Conservation (phyloP, 2,113 vertebrate genomes). For the Mellivora capensis region DNA sequence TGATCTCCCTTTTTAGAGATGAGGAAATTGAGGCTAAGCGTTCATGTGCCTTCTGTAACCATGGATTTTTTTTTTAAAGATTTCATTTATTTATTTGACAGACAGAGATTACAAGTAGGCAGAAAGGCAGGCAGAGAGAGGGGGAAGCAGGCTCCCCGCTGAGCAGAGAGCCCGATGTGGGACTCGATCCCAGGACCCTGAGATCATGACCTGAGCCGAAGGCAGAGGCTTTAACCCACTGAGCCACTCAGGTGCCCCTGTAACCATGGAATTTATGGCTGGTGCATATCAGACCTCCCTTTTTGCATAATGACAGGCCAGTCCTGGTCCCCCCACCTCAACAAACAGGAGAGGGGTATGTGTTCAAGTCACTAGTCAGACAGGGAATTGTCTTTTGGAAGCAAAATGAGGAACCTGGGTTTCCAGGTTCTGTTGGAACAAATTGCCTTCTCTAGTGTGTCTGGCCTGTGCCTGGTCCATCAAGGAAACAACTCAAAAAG, state of each 20-base stretch:
- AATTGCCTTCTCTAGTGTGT: not conserved
- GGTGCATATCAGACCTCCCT: not conserved
- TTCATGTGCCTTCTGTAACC: conserved; percentile 14
- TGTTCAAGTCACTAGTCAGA: not conserved
- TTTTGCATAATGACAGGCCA: not conserved
- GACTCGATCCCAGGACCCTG: too few relatives aligned
- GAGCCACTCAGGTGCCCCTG: too few relatives aligned
- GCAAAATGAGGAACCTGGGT: not conserved
- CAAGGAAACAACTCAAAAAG: not conserved
- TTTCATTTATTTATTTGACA: too few relatives aligned
- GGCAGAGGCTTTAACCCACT: too few relatives aligned
- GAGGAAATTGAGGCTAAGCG: not conserved
- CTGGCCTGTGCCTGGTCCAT: not conserved
- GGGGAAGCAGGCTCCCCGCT: too few relatives aligned
- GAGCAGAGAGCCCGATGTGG: too few relatives aligned
- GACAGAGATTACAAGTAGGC: too few relatives aligned
- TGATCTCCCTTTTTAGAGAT: not conserved
- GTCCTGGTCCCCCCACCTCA: not conserved
- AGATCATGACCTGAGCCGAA: too few relatives aligned
- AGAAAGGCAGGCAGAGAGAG: too few relatives aligned
- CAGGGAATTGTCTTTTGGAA: not conserved
- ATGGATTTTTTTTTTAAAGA: too few relatives aligned
- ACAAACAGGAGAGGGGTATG: not conserved
- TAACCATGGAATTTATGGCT: not conserved
- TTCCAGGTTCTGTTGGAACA: not conserved